Evolutionary conservation across 2,113 vertebrate species (phyloP), one percentile per base, ranked within the genome.

Genomic region (Tauraco erythrolophus): DNA sequence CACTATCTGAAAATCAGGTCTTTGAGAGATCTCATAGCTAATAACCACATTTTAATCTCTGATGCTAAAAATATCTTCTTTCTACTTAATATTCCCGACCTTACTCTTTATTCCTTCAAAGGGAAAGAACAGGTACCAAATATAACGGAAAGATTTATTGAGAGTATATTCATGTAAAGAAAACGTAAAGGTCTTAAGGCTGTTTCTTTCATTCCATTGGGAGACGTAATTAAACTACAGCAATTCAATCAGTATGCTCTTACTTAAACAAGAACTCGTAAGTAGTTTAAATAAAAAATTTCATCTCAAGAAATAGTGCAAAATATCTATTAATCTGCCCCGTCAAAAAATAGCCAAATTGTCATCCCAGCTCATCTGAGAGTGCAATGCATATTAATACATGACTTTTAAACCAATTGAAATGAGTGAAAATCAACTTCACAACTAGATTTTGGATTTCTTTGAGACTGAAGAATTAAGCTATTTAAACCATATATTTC

Each of bases 171-270:
- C 0, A 1, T 53, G 11, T 30, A 66, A 79, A 78, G 43, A 70
- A 82, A 79, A 76, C 14, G 2, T 11, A 61, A 53, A 74, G 57
- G 35, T 35, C 31, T 81, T 74, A 31, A 84, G 46, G 13, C 19
- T 23, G 6, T 91, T 92, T 87, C 45, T 62, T 50, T 61, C 30
- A 45, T 85, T 61, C 35, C 58, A 53, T n/a, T 45, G 66, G 45
- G 35, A 41, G 14, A 75, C 77, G 76, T 75, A 86, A 92, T 92
- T 95, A 90, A 84, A 48, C 39, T 75, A 71, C 56, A 95, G 46
- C 24, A 95, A 92, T 95, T 94, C 61, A 95, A 60, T 92, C 92
- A 96, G 35, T 62, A 89, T 54, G 24, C 9, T 92, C 53, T 84
- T 91, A 84, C 54, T 96, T 84, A 91, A 97, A 87, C 18, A 69